Conservation (phyloP, 2,797 vertebrate species). For the Schizopygopsis malacanthus region DNA sequence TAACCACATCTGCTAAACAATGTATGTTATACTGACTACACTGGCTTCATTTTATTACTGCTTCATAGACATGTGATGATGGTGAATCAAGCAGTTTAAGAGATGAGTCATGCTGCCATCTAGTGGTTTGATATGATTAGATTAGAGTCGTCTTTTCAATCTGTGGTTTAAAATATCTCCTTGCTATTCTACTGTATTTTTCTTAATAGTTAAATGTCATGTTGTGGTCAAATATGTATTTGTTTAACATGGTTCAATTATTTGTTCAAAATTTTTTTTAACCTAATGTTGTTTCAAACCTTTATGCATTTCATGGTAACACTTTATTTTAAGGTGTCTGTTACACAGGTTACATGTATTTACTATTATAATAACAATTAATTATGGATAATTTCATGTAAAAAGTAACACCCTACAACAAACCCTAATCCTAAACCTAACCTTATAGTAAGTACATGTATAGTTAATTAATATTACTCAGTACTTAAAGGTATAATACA, state of each 20-base stretch:
- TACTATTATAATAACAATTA: neutral
- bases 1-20: neutral
- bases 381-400: neutral
- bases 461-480: no score
- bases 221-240: neutral
- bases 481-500: no score
- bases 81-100: neutral
- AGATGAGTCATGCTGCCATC: conserved; percentile 73
- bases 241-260: neutral
- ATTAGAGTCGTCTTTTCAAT: neutral
- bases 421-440: no score
- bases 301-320: neutral
- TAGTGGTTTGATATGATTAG: conserved; percentile 69
- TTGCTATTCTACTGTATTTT: neutral
- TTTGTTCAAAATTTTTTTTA: neutral
- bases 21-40: neutral
- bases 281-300: neutral
- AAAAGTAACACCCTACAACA: no score
- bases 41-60: neutral
- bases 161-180: neutral
- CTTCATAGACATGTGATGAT: neutral
- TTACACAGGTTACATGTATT: neutral
- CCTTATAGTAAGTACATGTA: no score
- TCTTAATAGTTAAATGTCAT: neutral
- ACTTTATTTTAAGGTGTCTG: neutral